Percentiles rank a stretch among this genome's conserved stretches.
These are phyloP conservation scores for Aurelia coerulea DNA, from an alignment of 30 jellyfish, hydroid and myxozoan genomes.

Conservation along the genomic window DNA sequence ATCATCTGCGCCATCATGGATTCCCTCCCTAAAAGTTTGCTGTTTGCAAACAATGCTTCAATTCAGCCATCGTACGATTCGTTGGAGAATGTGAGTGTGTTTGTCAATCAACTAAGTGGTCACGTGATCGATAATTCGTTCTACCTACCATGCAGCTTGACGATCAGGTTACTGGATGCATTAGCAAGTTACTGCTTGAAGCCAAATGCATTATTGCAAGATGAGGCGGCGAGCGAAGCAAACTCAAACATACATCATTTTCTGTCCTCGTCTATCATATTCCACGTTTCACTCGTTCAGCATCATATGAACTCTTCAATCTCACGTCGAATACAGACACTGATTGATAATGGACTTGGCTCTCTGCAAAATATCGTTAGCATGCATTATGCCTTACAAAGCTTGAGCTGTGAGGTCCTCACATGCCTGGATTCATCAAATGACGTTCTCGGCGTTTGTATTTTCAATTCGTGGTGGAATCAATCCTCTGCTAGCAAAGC, in stretches of 20 bases:
- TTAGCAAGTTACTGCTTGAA: neutral
- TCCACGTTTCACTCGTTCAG: constrained; percentile 9
- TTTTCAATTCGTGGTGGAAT: neutral
- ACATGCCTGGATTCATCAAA: neutral
- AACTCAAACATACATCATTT: neutral
- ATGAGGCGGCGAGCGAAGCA: neutral
- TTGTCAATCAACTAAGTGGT: constrained; percentile 7
- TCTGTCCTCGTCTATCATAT: constrained; percentile 18
- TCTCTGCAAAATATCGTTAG: neutral
- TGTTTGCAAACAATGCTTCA: constrained; percentile 6
- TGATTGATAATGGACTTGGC: neutral
- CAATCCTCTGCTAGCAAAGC: neutral
- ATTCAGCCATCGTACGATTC: neutral
- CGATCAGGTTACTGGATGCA: constrained; percentile 32
- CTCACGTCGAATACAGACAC: neutral
- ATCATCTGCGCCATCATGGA: constrained; percentile 9
- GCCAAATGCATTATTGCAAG: neutral
- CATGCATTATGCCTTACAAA: neutral
- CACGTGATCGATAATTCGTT: neutral
- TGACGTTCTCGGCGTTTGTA: neutral
- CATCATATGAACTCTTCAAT: neutral
- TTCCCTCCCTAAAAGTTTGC: constrained; percentile 30
- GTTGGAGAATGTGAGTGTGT: neutral
- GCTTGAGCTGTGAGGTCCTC: neutral
- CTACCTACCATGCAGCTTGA: constrained; percentile 23